Evolutionary conservation across 2,888 invertebrate genomes (phyloP), one percentile per base, ranked within the genome.

Genomic region (Apotomis turbidana): DNA sequence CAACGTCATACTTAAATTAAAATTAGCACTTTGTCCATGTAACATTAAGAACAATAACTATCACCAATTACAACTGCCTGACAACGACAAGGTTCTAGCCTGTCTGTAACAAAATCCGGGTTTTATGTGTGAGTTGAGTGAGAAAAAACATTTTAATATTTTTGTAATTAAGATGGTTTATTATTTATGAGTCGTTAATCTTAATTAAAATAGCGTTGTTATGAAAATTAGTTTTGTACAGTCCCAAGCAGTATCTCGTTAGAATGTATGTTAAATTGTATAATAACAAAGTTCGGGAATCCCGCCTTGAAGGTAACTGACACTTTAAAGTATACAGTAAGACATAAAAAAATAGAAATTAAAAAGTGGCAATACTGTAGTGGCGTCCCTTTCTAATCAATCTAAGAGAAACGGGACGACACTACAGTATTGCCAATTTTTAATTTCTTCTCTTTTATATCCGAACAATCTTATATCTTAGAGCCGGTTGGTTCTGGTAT

Each of bases 151-250:
- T 59, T 64, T 46, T 10, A 46, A 49, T 36, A 38, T 12, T 13
- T 9, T 38, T 10, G 9, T 61, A 61, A 67, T 67, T 66, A 71
- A 67, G 41, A 15, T 41, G 49, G 38, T 60, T 27, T 71, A 15
- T 27, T 55, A 36, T 49, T 67, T 71, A 67, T 51, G 67, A 38
- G 60, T 61, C 61, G 71, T 67, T 71, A 36, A 49, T 66, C 66
- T 60, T 57, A 71, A 67, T 71, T 71, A 71, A 55, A 67, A 60
- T 27, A 44, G n/a, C 69, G 12, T 62, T 55, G 36, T 62, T 49
- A 36, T 5, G 15, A 62, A 63, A 36, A 64, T 51, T 69, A 2
- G 54, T 55, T 44, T 9, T 52, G 9, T 63, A 41, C 13, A 4
- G 51, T 38, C 8, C 51, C 8, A n/a, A n/a, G 10, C 41, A 27